Evolutionary conservation across 1,140 invertebrate species (phyloP), one percentile per base, ranked within the genome.

Genomic region (Armadillidium nasatum): DNA sequence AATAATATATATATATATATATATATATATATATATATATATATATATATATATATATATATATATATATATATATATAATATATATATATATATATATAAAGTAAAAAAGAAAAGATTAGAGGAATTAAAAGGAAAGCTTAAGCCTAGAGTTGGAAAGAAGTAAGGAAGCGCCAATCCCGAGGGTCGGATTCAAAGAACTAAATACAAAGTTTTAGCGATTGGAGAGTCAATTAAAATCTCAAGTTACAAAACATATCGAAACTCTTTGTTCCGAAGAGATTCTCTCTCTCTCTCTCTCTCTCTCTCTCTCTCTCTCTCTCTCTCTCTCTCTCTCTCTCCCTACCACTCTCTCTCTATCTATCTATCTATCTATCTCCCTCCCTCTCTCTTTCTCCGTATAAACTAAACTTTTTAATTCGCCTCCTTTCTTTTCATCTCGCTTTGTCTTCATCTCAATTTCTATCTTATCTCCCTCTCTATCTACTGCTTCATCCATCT

Each of bases 251-350:
- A 50, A 50, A 50, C 15, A 50, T 50, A 50, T 50, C 15, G 46
- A 15, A 50, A 15, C 46, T 9, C 9, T 15, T 50, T 50, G 9
- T 15, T 9, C 46, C 46, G 15, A 10, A 9, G 15, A 50, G 46
- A 50, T 10, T 50, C 46, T 50, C 46, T 50, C 46, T 50, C 46
- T 50, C 46, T 50, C 46, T 50, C 46, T 50, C 46, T 50, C 46
- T 50, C 46, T 50, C 46, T 50, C 46, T 50, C 46, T 50, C 46
- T 50, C 46, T 50, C 46, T 50, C 46, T 50, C 46, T 50, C 46
- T 50, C 46, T 50, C 9, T 50, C 9, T 10, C 46, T 50, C 46
- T 50, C 46, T 50, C 46, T 50, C 46, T 50, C 15, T 50, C 46
- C 46, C 15, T 50, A 15, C 15, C 9, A 50, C 46, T 50, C 46